These are phyloP conservation scores for Carlito syrichta DNA, from an alignment of 2,113 vertebrate genomes.

Conservation along the genomic window DNA sequence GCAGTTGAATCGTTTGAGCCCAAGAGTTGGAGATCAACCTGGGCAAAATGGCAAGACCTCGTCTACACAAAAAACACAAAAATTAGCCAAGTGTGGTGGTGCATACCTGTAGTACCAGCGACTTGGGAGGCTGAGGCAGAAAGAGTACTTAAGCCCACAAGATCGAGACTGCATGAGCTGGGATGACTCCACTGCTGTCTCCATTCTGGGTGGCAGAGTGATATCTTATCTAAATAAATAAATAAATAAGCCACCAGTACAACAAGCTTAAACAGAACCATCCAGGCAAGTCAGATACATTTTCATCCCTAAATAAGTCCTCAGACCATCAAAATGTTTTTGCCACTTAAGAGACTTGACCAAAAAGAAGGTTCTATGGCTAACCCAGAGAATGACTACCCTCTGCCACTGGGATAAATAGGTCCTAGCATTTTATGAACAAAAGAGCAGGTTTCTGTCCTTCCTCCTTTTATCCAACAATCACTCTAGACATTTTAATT, in stretches of 20 bases:
- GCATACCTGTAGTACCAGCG: too few relatives aligned
- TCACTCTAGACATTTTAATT: constrained; percentile 11
- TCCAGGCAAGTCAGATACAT: neutral
- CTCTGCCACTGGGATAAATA: neutral
- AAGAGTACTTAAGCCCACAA: too few relatives aligned
- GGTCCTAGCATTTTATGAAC: neutral
- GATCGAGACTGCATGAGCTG: too few relatives aligned
- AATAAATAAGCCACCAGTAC: neutral
- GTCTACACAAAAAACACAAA: too few relatives aligned
- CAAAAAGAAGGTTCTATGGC: neutral
- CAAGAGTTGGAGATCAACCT: too few relatives aligned
- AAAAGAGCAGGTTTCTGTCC: neutral
- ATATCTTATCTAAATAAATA: too few relatives aligned
- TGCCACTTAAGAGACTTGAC: neutral
- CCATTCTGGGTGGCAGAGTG: too few relatives aligned
- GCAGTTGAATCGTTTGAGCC: too few relatives aligned
- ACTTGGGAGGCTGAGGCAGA: too few relatives aligned
- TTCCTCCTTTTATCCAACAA: neutral
- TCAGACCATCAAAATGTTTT: neutral
- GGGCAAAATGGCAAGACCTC: too few relatives aligned
- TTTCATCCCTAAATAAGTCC: neutral
- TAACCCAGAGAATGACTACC: neutral
- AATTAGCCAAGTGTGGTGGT: too few relatives aligned
- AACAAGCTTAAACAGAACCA: neutral
- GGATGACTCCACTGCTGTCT: too few relatives aligned